These are phyloP conservation scores for Neosilurus hyrtlii DNA, from an alignment of 2,797 vertebrate species.

Conservation along the genomic window DNA sequence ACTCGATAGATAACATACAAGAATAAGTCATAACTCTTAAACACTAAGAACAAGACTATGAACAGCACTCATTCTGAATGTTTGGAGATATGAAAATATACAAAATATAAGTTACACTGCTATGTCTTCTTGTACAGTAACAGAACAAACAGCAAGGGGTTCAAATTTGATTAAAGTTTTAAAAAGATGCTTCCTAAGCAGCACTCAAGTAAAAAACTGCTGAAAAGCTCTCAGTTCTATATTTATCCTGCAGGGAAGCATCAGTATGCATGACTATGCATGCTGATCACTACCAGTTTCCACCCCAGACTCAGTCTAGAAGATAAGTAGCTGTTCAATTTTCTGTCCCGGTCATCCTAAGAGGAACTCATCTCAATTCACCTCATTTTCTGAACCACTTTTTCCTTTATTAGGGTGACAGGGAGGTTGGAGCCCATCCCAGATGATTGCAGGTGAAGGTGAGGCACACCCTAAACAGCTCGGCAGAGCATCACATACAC, in stretches of 20 bases:
- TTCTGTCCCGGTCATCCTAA: background rate
- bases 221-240: conserved; percentile 43
- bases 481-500: no score
- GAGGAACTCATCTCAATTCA: background rate
- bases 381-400: no score
- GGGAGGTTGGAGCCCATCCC: no score
- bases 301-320: conserved; percentile 1
- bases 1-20: background rate
- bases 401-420: no score
- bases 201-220: conserved; percentile 34
- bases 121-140: conserved; percentile 4
- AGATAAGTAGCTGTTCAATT: conserved; percentile 35
- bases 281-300: conserved; percentile 44
- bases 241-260: conserved; percentile 42
- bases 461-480: no score
- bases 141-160: background rate
- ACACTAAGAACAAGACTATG: background rate
- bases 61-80: background rate
- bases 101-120: background rate
- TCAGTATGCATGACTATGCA: conserved; percentile 46
- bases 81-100: background rate
- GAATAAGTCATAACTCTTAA: background rate
- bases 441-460: no score
- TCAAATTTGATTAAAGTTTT: background rate
- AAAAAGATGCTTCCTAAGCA: conserved; percentile 20